phyloP scores from a whole-genome alignment of 2,888 invertebrate genomes.

The Philereme vetulata region DNA sequence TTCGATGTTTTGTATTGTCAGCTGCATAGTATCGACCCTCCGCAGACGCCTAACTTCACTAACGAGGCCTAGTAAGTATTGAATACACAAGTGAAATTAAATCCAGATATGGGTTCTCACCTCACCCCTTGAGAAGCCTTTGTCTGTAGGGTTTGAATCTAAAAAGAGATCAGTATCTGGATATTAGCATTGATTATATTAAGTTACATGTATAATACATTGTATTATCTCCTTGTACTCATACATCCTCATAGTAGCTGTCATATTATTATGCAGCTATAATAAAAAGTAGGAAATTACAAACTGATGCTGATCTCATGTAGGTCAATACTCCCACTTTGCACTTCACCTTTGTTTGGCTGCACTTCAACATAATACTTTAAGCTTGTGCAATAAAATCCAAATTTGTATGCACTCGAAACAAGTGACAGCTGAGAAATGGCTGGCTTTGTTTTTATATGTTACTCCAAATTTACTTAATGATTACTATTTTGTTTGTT shows the following conservation, averaged over 20 bases:
- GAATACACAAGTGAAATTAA: slow-evolving; percentile 30
- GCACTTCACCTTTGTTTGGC: slow-evolving; percentile 20
- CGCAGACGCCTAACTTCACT: slow-evolving; percentile 95
- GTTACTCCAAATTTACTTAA: too few species aligned
- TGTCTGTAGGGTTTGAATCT: slow-evolving; percentile 49
- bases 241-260: neutral
- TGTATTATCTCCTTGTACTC: neutral
- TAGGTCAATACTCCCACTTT: slow-evolving; percentile 43
- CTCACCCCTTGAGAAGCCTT: slow-evolving; percentile 41
- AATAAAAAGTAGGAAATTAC: neutral
- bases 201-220: neutral
- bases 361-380: slow-evolving; percentile 39
- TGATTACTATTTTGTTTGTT: too few species aligned
- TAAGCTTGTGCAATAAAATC: slow-evolving; percentile 33
- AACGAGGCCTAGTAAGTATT: slow-evolving; percentile 96
- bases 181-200: slow-evolving; percentile 1
- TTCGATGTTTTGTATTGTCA: slow-evolving; percentile 99
- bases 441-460: slow-evolving; percentile 12
- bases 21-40: slow-evolving; percentile 96
- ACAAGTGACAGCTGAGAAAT: slow-evolving; percentile 15
- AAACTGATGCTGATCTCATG: slow-evolving; percentile 3
- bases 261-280: neutral
- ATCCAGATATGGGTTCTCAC: slow-evolving; percentile 28
- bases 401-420: slow-evolving; percentile 29
- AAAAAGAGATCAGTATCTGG: slow-evolving; percentile 52